Base-by-base conservation (phyloP, 2,797 vertebrate genomes). In the Ctenochaetus hawaiiensis region DNA sequence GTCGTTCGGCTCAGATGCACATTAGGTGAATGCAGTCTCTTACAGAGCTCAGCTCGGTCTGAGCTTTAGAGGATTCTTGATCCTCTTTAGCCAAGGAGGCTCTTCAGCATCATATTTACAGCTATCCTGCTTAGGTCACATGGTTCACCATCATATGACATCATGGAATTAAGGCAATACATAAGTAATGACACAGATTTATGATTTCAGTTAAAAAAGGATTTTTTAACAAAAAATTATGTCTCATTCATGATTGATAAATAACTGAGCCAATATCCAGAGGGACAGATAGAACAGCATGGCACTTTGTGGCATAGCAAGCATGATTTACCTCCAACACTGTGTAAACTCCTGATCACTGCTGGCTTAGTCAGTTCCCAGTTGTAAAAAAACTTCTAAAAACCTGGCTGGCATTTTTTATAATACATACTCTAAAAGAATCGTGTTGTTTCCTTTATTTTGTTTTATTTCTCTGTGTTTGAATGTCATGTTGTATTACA, bases 11-110 rank as follows among this genome's bases (percentile, higher is more conserved):
- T 60, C 23, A 22, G 48, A 45, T 22, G 39, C 26, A 30, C 26
- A 30, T 30, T 1, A 6, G 22, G 48, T 52, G 37, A 44, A 16
- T 16, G 43, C 26, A 30, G 26, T 30, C 10, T 47, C 11, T 52
- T 62, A 48, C 54, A 18, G n/a, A 18, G 45, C 10, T 82, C 34
- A 56, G 53, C 26, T 73, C 54, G 45, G n/a, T 45, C 26, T 45
- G 57, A 64, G 63, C 65, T 81, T 72, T 43, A 75, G 41, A 83
- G 66, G 65, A 81, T 23, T 67, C 65, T 43, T 85, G 67, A 88
- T 89, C 86, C 82, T 89, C 83, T 89, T 91, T 72, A 69, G 61
- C 18, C 12, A 18, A 30, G 26, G 26, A 67, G 52, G 60, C 62
- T 80, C 43, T 43, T 60, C 67, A 72, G 13, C 66, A 65, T 75